Base-by-base conservation (phyloP, 2,113 vertebrate species). In the Hippolais icterina region DNA sequence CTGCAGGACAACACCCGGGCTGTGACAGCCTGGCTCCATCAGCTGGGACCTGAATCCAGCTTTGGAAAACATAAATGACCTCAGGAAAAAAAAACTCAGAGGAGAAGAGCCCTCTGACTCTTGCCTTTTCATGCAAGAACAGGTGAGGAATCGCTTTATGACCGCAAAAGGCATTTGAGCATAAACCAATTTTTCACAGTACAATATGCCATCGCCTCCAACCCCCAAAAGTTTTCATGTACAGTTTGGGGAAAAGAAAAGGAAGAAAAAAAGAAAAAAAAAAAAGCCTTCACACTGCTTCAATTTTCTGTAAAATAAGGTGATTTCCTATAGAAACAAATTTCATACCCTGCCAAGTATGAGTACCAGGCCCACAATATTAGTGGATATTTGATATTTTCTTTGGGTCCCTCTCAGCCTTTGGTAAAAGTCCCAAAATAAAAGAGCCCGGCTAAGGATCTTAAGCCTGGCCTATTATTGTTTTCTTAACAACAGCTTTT, bases 401-500 rank as follows among this genome's bases (percentile, higher is more conserved):
- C 66, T 92, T 89, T 75, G 24, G 21, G 52, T 84, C 11, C 39
- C 28, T 71, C 83, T 96, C 88, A 88, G 59, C 57, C 27, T 83
- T 77, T 78, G 54, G 42, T 89, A 66, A 83, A 96, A 91, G 90
- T 81, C 75, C 54, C 70, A 35, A 86, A 95, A 75, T 85, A 84
- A 87, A 91, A 66, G 21, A 91, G 31, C 22, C 39, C 8, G 2
- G 70, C 63, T 75, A 88, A 96, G 77, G 72, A 90, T 84, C 69
- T 95, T 94, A 96, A 96, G 47, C 74, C 52, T 90, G 56, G 52
- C 33, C 65, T 94, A 64, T 84, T 93, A 90, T 57, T 87, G 50
- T 50, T 93, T 92, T 96, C 76, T 91, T 93, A 91, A 92, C 33
- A 96, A 16, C 68, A 88, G 47, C n/a, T 41, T 41, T 90, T 96